Evolutionary conservation across 1,140 invertebrate genomes (phyloP), one percentile per base, ranked within the genome.

Genomic region (Hesperophylax magnus): DNA sequence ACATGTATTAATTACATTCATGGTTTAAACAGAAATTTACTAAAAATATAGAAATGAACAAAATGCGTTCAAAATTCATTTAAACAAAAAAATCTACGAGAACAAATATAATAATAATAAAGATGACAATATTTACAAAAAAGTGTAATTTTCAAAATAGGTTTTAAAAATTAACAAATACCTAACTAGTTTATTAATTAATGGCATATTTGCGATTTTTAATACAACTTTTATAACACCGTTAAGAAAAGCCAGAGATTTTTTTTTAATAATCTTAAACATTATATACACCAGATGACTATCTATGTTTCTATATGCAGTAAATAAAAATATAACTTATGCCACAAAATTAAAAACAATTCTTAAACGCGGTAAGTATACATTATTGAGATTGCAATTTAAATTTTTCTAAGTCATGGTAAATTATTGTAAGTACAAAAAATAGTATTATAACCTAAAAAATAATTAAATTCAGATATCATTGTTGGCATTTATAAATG

Each of bases 201-300:
- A 84, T 81, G 80, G 82, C 82, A 77, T 78, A 77, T 77, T 77
- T 77, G 75, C 58, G 67, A 78, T 52, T 61, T 75, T 60, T 18
- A 60, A 60, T 60, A 61, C 27, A 76, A 22, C 11, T 76, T 34
- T 60, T 74, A 9, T 27, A 56, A 27, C 54, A 74, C 81, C 75
- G 71, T 72, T 54, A 54, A 72, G 47, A 77, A 74, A 83, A 81
- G 79, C 79, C 82, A 76, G 39, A 76, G 34, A 83, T 60, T 78
- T 71, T 47, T 52, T 75, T 77, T 75, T 53, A 20, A 74, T 53
- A 71, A 82, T 77, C 78, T 78, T 83, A 67, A 75, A 39, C 34
- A 39, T 74, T 75, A 83, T 83, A 31, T 83, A 83, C 82, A 83
- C 47, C 67, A 77, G 79, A 79, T 78, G 82, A 79, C 82, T 84